Evolutionary conservation across 2,797 vertebrate genomes (phyloP), one percentile per base, ranked within the genome.

Genomic region (Kryptolebias ocellatus): DNA sequence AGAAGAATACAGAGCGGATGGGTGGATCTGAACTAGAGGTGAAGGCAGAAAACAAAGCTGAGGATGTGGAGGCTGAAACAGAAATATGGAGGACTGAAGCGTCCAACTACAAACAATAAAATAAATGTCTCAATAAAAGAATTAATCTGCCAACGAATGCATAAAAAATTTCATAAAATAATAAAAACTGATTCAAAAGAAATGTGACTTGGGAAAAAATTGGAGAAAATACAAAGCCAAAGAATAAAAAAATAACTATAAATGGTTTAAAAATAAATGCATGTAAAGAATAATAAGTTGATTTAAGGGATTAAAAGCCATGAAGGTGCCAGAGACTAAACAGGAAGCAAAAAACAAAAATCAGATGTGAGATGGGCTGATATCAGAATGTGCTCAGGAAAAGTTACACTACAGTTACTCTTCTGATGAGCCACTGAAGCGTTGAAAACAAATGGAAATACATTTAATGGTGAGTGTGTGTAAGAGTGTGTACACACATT

Each of bases 371-470:
- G 72, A 65, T 67, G 20, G 20, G 37, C 53, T 74, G 76, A 69
- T 67, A 67, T 45, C 2, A 52, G 70, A 75, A 74, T 58, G 51
- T 53, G 60, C 49, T 34, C 27, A 69, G 72, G 50, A 62, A 74
- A 74, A 44, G 2, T 70, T 9, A 68, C 64, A 64, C 39, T 53
- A 9, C 63, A 52, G 79, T 62, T 76, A 64, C 44, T 73, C 64
- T 67, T 70, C 31, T 65, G 57, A 44, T 1, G 14, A 56, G 34
- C 56, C 61, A 64, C 56, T 72, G 64, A 73, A 71, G 71, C 63
- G 46, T 66, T 64, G 68, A 57, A 77, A 76, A 73, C 50, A 58
- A 83, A 80, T 65, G 53, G 47, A 58, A 69, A 78, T 60, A 78
- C 60, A 71, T 49, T 55, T 64, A 76, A 64, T 34, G 15, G 27